Base-by-base conservation (phyloP, 2,888 invertebrate species). In the Geophilus truncorum region DNA sequence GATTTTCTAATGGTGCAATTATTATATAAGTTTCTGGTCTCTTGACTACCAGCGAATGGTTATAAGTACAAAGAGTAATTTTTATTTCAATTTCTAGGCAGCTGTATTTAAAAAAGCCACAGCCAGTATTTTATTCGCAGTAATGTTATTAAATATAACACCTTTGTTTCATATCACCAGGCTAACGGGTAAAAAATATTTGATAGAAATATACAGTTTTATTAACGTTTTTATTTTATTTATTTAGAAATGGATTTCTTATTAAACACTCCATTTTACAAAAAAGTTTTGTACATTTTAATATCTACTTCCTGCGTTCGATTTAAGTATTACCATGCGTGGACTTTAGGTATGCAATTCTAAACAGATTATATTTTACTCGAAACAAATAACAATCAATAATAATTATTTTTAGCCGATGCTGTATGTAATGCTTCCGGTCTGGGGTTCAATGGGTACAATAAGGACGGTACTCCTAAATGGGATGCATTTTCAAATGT, bases 401-500 rank as follows among this genome's bases (percentile, higher is more conserved):
- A 76, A 10, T 18, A 21, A 21, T 57, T 57, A 21, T 21, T 83
- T 84, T 79, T 84, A 85, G 95, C 96, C 6, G 98, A 98, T 87
- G 95, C 96, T 0, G 93, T 97, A 84, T 97, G 96, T 87, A 97
- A 98, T 87, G 94, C 95, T 86, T 94, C 94, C 23, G 98, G 98
- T 0, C 90, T 98, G 86, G 95, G 95, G 18, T 95, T 93, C 86
- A 91, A 90, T 85, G 97, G 97, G 0, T 94, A 92, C 86, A 91
- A 93, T 85, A 89, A 90, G 78, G 89, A 92, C 82, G 95, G 94
- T 62, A 88, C 90, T 77, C 89, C 93, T 1, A 92, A 92, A 85
- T 99, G 98, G 98, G 95, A 98, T 87, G 91, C 94, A 83, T 91
- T 95, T 86, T 94, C 96, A 75, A 98, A 98, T 86, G 94, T 98